These are phyloP conservation scores for Scolopax bukidnonensis DNA, from an alignment of 2,797 vertebrate genomes.

Conservation along the genomic window DNA sequence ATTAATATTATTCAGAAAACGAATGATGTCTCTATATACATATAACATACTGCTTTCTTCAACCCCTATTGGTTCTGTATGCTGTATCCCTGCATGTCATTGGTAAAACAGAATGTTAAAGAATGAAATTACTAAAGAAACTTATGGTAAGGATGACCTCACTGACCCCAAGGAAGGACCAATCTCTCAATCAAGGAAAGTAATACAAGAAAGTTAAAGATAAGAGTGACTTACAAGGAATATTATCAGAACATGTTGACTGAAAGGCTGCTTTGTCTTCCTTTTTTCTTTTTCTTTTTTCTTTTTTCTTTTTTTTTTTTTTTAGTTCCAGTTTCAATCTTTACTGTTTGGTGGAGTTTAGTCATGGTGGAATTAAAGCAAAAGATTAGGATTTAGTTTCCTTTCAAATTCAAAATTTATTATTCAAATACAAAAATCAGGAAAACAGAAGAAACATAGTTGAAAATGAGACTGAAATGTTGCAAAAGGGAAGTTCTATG, in stretches of 20 bases:
- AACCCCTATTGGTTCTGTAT: neutral
- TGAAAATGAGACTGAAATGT: neutral
- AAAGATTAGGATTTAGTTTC: neutral
- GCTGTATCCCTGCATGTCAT: neutral
- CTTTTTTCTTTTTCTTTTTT: too few relatives aligned
- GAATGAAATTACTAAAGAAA: neutral
- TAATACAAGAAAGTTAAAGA: neutral
- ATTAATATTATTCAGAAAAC: neutral
- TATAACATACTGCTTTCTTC: neutral
- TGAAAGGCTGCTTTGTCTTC: neutral
- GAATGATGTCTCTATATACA: rapidly evolving
- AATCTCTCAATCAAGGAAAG: neutral
- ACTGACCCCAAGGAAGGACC: neutral
- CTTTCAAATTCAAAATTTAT: neutral
- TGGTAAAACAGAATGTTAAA: neutral
- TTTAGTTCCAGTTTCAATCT: neutral
- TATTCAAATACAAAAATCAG: neutral
- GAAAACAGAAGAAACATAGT: neutral
- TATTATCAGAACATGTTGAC: neutral
- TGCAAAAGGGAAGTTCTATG: neutral
- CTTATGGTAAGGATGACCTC: neutral
- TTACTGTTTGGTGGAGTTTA: neutral
- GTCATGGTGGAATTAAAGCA: neutral
- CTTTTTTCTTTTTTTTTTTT: too few relatives aligned
- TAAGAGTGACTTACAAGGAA: neutral